phyloP scores from a whole-genome alignment of 92 coral and sea anemone species.

The Actinernus sp. region DNA sequence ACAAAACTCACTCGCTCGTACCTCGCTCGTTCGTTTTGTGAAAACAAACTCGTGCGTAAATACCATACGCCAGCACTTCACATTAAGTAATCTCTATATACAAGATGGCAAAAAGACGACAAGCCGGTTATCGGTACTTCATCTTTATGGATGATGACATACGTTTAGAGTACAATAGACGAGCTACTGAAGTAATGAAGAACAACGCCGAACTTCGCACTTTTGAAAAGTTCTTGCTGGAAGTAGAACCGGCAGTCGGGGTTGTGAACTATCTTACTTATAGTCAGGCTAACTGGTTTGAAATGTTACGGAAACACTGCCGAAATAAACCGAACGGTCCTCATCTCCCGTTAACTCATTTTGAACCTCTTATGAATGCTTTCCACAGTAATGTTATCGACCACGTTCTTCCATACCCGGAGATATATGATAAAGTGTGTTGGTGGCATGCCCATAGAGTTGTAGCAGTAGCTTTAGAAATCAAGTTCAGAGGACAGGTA shows the following conservation, averaged over 20 bases:
- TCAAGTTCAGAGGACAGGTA: conserved; percentile 55
- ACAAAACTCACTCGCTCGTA: too few species aligned
- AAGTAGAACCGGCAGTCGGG: conserved; percentile 68
- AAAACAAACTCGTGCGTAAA: too few species aligned
- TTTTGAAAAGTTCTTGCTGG: conserved; percentile 21
- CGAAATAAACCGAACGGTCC: conserved; percentile 11
- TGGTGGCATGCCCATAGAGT: conserved; percentile 37
- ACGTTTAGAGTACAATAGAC: conserved; percentile 4
- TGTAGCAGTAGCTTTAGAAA: conserved; percentile 24
- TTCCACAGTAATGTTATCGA: conserved; percentile 46
- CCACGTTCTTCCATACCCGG: conserved; percentile 46
- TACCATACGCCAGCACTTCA: too few species aligned
- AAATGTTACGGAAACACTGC: conserved; percentile 33
- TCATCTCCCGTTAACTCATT: conserved; percentile 28
- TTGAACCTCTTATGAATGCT: conserved; percentile 56
- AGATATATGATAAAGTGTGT: conserved; percentile 10
- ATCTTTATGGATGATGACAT: conserved; percentile 36
- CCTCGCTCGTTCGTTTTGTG: too few species aligned
- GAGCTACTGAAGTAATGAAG: neutral
- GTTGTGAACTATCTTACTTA: conserved; percentile 11
- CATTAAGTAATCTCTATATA: too few species aligned
- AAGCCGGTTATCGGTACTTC: conserved; percentile 7
- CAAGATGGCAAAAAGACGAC: neutral
- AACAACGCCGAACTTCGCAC: conserved; percentile 25
- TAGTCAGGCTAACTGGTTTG: neutral